A percentile compares a stretch with the other conserved stretches of the same genome.
phyloP scores from a whole-genome alignment of 2,888 invertebrate species.

The Hirtodrosophila histrioides region DNA sequence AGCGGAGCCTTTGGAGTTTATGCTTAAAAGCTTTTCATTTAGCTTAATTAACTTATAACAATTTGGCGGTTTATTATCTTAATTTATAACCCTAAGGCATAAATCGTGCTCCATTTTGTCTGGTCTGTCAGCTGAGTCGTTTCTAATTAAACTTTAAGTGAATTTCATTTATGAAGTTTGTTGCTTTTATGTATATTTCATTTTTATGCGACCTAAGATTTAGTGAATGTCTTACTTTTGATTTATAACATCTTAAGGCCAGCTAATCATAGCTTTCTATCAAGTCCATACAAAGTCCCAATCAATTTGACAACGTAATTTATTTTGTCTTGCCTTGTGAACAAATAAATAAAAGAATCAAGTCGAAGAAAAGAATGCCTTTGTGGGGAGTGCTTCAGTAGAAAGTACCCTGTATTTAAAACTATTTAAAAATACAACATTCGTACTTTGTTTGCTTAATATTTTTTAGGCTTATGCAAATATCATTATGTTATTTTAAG shows the following conservation, averaged over 20 bases:
- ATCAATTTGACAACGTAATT: slow-evolving; percentile 66
- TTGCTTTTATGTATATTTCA: slow-evolving; percentile 38
- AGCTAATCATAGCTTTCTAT: slow-evolving; percentile 63
- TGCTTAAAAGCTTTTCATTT: slow-evolving; percentile 80
- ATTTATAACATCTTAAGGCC: slow-evolving; percentile 48
- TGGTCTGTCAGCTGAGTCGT: slow-evolving; percentile 8
- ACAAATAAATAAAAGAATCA: neutral
- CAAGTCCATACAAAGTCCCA: slow-evolving; percentile 33
- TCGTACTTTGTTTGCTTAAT: too few relatives aligned
- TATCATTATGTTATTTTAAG: too few relatives aligned
- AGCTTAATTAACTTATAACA: slow-evolving; percentile 80
- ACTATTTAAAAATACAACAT: too few relatives aligned
- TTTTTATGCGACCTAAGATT: slow-evolving; percentile 20
- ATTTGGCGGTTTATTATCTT: slow-evolving; percentile 77
- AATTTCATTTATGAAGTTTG: slow-evolving; percentile 40
- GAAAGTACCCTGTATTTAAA: neutral
- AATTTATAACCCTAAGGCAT: slow-evolving; percentile 69
- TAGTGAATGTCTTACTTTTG: slow-evolving; percentile 34
- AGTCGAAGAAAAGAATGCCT: neutral
- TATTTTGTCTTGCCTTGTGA: slow-evolving; percentile 34
- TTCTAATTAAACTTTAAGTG: slow-evolving; percentile 55
- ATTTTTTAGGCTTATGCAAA: too few relatives aligned
- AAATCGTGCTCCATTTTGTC: slow-evolving; percentile 40
- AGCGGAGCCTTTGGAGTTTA: slow-evolving; percentile 20
- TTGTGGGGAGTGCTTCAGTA: neutral